Evolutionary conservation across 2,113 vertebrate genomes (phyloP).

Genomic region (Tetrao urogallus): DNA sequence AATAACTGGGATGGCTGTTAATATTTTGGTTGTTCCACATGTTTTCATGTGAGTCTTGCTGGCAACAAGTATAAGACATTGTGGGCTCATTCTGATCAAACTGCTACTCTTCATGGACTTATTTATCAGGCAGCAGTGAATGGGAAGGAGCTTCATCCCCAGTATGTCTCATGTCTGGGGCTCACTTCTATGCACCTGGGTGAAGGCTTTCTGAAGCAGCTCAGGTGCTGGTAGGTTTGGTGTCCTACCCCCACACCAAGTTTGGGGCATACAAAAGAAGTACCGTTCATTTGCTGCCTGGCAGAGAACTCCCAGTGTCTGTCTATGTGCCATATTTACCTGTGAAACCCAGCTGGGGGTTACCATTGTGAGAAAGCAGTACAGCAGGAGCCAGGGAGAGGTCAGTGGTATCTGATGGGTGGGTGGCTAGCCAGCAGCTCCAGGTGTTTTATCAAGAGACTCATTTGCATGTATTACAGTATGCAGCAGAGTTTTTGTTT

Average conservation of each 20-base stretch:
- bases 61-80: not conserved
- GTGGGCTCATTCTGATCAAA: not conserved
- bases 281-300: not conserved
- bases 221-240: not conserved
- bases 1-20: not conserved
- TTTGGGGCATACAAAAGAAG: not conserved
- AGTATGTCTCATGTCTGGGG: not conserved
- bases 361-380: not conserved
- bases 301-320: accelerated
- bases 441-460: not conserved
- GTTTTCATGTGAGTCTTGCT: not conserved
- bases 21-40: not conserved
- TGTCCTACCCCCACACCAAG: accelerated
- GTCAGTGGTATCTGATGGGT: not conserved
- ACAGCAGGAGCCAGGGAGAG: not conserved
- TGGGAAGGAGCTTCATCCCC: not conserved
- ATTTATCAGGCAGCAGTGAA: not conserved
- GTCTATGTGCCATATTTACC: accelerated
- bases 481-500: not conserved
- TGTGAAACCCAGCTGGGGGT: accelerated
- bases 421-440: not conserved
- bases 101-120: not conserved
- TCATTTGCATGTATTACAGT: not conserved
- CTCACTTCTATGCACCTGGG: not conserved
- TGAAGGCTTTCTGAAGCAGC: not conserved